Evolutionary conservation across 2,797 vertebrate genomes (phyloP).

Genomic region (Acanthurus tractus): DNA sequence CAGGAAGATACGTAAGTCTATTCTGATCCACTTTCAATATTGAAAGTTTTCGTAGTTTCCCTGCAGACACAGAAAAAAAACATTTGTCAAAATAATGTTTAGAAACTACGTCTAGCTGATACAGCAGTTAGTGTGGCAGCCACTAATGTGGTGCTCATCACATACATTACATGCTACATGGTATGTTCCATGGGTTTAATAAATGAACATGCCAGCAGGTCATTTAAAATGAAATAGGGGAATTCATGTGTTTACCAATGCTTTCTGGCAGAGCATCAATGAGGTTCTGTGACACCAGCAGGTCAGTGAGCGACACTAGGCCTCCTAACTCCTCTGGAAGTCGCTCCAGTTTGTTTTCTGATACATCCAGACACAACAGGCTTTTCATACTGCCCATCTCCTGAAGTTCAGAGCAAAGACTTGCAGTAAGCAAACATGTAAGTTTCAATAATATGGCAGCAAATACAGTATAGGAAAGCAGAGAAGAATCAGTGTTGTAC

Average conservation of each 20-base stretch:
- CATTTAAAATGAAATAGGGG: neutral
- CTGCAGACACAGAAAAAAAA: constrained; percentile 75
- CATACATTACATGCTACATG: neutral
- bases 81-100: neutral
- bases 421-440: neutral
- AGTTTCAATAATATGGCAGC: neutral
- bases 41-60: constrained; percentile 92
- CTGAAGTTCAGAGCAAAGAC: constrained; percentile 75
- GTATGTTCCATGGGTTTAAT: neutral
- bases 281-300: constrained; percentile 97
- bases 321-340: constrained; percentile 95
- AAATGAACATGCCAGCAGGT: neutral
- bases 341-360: constrained; percentile 95
- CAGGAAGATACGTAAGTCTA: constrained; percentile 90
- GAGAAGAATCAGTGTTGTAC: too few species aligned
- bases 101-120: neutral
- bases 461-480: neutral
- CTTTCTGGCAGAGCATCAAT: constrained; percentile 93
- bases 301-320: constrained; percentile 91
- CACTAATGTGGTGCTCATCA: neutral
- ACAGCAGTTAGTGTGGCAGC: neutral
- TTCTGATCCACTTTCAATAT: constrained; percentile 98
- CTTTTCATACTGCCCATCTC: constrained; percentile 95
- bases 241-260: constrained; percentile 86
- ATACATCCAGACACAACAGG: constrained; percentile 96